These are phyloP conservation scores for Stegana nigrithorax DNA, from an alignment of 2,888 invertebrate species.

Conservation along the genomic window DNA sequence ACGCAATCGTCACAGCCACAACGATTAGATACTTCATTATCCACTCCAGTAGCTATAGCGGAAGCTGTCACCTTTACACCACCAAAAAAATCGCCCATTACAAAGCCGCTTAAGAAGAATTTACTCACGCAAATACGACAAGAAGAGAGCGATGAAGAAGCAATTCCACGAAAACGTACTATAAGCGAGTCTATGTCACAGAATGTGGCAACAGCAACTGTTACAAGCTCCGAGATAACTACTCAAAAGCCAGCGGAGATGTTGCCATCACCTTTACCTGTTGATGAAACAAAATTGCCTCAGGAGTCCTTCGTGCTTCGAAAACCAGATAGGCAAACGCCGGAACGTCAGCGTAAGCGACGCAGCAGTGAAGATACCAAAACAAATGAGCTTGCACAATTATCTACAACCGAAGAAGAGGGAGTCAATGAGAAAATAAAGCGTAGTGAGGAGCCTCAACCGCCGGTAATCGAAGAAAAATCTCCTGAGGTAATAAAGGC, in stretches of 20 bases:
- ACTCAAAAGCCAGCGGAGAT: background rate
- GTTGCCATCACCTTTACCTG: background rate
- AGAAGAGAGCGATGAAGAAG: slow-evolving; percentile 56
- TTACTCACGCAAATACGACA: slow-evolving; percentile 54
- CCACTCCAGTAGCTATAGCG: background rate
- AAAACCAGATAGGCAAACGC: slow-evolving; percentile 13
- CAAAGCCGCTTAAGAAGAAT: slow-evolving; percentile 61
- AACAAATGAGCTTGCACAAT: slow-evolving; percentile 29
- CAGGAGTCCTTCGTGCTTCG: background rate
- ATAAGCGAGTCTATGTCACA: slow-evolving; percentile 43
- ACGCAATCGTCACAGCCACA: background rate
- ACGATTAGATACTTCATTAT: slow-evolving; percentile 8
- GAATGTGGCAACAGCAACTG: background rate
- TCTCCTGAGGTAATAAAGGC: too few relatives aligned
- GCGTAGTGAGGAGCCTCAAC: slow-evolving; percentile 38
- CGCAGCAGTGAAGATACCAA: slow-evolving; percentile 54
- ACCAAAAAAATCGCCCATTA: slow-evolving; percentile 53
- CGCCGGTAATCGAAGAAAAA: too few relatives aligned
- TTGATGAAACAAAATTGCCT: background rate
- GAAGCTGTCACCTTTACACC: slow-evolving; percentile 28
- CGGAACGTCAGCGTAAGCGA: slow-evolving; percentile 52
- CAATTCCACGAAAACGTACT: slow-evolving; percentile 51
- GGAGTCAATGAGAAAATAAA: slow-evolving; percentile 44
- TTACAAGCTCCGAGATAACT: background rate
- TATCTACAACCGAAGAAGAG: slow-evolving; percentile 33